A percentile compares a stretch with the other conserved stretches of the same genome.
Conservation (phyloP, 2,113 vertebrate genomes). For the Benitochromis conjunctus region DNA sequence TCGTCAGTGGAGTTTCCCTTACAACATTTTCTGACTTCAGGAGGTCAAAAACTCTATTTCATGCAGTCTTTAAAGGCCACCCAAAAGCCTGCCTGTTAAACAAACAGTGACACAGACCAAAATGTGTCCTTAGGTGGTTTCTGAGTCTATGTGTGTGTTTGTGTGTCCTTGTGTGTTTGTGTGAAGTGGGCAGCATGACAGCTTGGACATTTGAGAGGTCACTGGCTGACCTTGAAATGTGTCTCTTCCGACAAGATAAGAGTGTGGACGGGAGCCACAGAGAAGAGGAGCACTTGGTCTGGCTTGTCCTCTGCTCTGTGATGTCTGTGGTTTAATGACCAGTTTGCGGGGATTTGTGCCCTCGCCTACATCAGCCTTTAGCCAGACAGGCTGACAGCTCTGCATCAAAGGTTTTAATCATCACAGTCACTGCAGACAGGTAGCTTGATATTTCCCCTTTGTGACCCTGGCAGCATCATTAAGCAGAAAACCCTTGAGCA, state of each 20-base stretch:
- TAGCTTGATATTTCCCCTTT: conserved; percentile 14
- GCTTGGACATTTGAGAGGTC: conserved; percentile 9
- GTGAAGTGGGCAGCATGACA: not conserved
- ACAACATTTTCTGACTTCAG: not conserved
- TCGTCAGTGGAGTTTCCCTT: not conserved
- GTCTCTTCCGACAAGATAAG: conserved; percentile 7
- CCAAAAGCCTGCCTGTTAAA: not conserved
- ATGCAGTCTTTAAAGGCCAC: not conserved
- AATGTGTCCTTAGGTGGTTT: not conserved
- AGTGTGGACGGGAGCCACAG: not conserved
- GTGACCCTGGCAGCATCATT: not conserved
- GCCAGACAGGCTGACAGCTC: conserved; percentile 11
- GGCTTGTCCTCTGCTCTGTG: not conserved
- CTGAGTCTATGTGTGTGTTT: not conserved
- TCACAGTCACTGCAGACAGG: conserved; percentile 1
- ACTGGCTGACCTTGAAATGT: conserved; percentile 3
- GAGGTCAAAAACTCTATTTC: not conserved
- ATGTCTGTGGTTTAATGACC: conserved; percentile 27
- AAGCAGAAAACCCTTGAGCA: conserved; percentile 25
- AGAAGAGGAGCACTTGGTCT: not conserved
- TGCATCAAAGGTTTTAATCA: conserved; percentile 37
- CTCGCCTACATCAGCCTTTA: not conserved
- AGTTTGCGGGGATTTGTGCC: conserved; percentile 16
- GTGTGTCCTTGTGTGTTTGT: not conserved
- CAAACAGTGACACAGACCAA: not conserved